These are phyloP conservation scores for Epinephelus fuscoguttatus DNA, from an alignment of 2,113 vertebrate species.

Conservation along the genomic window DNA sequence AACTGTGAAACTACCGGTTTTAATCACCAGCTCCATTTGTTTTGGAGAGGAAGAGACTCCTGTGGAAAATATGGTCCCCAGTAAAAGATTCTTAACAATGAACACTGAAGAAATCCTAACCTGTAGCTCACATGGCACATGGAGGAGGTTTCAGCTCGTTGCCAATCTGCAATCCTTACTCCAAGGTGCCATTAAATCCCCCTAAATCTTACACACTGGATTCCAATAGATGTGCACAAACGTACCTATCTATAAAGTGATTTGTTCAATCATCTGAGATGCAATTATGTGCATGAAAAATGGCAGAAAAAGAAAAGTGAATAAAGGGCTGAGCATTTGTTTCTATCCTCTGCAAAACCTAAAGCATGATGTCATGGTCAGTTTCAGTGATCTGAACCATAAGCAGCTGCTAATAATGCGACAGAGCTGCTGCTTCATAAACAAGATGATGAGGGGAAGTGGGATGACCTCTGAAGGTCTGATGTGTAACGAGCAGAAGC, in stretches of 20 bases:
- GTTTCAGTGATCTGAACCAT: background rate
- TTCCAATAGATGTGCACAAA: too few species aligned
- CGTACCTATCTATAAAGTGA: background rate
- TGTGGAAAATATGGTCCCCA: too few species aligned
- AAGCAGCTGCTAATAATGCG: background rate
- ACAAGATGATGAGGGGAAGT: background rate
- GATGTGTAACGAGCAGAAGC: background rate
- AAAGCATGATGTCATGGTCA: background rate
- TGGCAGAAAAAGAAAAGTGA: background rate
- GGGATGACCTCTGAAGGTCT: slow-evolving; percentile 13
- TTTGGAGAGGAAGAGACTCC: too few species aligned
- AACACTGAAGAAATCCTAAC: too few species aligned
- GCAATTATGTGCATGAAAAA: background rate
- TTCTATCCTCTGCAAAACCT: background rate
- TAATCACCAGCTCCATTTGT: too few species aligned
- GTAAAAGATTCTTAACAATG: too few species aligned
- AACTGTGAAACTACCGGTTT: too few species aligned
- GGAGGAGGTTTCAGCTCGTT: too few species aligned
- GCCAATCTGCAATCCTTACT: too few species aligned
- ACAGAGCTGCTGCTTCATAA: background rate
- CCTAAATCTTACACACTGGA: too few species aligned
- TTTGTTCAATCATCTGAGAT: background rate
- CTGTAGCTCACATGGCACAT: too few species aligned
- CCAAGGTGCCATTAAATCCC: too few species aligned
- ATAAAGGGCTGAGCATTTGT: background rate